Conservation (phyloP, 2,797 vertebrate genomes). For the Sebastes oblongus region DNA sequence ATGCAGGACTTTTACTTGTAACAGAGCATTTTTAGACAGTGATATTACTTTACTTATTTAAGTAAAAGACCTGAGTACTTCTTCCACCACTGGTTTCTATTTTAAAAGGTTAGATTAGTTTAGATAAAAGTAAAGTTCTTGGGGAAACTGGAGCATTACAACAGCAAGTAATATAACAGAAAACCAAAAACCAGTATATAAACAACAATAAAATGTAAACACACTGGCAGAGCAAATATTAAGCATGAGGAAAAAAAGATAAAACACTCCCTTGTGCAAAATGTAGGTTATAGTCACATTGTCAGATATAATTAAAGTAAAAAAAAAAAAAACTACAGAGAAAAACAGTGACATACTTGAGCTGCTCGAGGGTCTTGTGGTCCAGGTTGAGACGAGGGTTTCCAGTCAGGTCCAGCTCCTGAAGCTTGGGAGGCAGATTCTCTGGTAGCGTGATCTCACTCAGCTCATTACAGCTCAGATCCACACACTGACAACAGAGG, state of each 20-base stretch:
- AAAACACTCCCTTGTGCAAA: background rate
- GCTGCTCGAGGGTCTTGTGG: slow-evolving; percentile 94
- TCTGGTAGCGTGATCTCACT: slow-evolving; percentile 93
- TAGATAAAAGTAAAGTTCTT: background rate
- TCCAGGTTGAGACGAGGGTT: slow-evolving; percentile 94
- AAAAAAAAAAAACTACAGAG: background rate
- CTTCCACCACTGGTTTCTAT: background rate
- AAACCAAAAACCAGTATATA: background rate
- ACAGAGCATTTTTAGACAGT: no score
- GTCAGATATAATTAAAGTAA: background rate
- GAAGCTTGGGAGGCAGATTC: slow-evolving; percentile 94
- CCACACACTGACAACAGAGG: slow-evolving; percentile 87
- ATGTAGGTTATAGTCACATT: background rate
- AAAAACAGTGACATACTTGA: slow-evolving; percentile 86
- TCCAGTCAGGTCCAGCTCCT: slow-evolving; percentile 96
- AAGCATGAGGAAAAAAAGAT: background rate
- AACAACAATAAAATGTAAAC: background rate
- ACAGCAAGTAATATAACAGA: background rate
- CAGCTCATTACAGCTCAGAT: slow-evolving; percentile 97
- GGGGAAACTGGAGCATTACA: background rate
- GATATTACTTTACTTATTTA: no score
- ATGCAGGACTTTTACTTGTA: no score
- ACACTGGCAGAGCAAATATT: background rate
- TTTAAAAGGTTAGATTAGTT: background rate
- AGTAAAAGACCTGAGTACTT: no score